Conservation (phyloP, 2,797 vertebrate species). For the Bradypodion ventrale region DNA sequence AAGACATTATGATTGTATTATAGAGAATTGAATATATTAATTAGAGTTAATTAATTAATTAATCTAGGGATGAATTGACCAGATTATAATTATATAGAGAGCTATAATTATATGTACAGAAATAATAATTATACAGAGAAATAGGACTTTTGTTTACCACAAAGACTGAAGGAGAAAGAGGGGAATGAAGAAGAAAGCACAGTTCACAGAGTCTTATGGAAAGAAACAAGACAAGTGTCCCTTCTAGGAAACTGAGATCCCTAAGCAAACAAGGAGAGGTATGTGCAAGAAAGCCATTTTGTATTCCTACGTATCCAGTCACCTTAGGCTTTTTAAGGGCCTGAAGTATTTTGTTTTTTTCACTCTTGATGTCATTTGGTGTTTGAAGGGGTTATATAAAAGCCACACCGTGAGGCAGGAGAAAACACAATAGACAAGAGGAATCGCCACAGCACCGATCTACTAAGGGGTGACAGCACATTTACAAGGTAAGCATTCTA, state of each 20-base stretch:
- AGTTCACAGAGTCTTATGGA: background rate
- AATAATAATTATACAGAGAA: background rate
- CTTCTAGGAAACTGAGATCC: slow-evolving; percentile 45
- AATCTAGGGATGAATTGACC: too few relatives aligned
- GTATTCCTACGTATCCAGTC: slow-evolving; percentile 4
- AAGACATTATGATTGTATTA: too few relatives aligned
- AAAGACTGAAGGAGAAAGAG: background rate
- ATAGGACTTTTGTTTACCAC: too few relatives aligned
- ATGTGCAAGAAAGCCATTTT: background rate
- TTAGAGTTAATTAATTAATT: too few relatives aligned
- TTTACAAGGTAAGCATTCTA: slow-evolving; percentile 29
- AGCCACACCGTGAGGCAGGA: background rate
- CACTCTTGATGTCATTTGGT: fast-evolving
- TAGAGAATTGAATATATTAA: too few relatives aligned
- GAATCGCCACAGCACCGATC: background rate
- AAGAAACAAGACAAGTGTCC: background rate
- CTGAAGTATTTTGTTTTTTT: background rate
- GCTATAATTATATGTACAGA: background rate
- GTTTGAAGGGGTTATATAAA: background rate
- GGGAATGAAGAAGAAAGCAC: background rate
- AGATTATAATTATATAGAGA: too few relatives aligned
- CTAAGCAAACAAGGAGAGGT: background rate
- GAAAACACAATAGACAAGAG: slow-evolving; percentile 12
- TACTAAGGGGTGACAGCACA: fast-evolving
- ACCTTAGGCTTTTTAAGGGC: background rate